A percentile compares a stretch with the other conserved stretches of the same genome.
Conservation (phyloP, 2,797 vertebrate genomes). For the Halcyon badia region DNA sequence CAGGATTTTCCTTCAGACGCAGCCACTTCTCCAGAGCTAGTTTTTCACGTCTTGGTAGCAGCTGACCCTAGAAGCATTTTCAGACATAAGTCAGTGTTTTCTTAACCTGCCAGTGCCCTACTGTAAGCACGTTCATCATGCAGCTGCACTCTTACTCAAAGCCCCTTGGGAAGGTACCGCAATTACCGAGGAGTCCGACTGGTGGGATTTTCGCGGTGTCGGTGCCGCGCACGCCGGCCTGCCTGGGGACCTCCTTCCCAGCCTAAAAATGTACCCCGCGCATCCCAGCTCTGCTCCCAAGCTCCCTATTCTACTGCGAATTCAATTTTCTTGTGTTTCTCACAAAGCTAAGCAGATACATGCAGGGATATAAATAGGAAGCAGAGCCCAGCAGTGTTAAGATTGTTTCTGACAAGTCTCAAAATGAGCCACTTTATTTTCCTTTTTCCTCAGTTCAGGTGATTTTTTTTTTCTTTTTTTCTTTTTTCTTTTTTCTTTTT, state of each 20-base stretch:
- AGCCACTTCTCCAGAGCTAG: background rate
- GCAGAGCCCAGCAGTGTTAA: background rate
- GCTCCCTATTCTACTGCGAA: rapidly evolving
- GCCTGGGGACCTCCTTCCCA: background rate
- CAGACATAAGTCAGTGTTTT: conserved; percentile 50
- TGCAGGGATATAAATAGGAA: background rate
- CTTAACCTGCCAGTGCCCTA: conserved; percentile 53
- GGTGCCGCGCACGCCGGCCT: background rate
- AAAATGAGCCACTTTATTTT: background rate
- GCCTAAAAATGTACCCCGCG: rapidly evolving
- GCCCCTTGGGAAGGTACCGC: background rate
- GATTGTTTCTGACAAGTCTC: background rate
- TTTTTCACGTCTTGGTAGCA: conserved; percentile 37
- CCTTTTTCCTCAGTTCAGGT: background rate
- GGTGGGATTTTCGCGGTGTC: background rate
- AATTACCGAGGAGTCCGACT: background rate
- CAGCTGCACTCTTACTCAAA: conserved; percentile 22
- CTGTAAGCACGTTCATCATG: background rate
- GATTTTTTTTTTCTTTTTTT: background rate
- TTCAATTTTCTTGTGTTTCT: rapidly evolving
- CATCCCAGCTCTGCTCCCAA: background rate
- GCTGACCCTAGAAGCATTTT: conserved; percentile 33
- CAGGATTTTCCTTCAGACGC: background rate
- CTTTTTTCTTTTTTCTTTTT: background rate
- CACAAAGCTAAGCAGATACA: background rate